Evolutionary conservation across 1,140 invertebrate species (phyloP).

Genomic region (Drosophila navojoa): DNA sequence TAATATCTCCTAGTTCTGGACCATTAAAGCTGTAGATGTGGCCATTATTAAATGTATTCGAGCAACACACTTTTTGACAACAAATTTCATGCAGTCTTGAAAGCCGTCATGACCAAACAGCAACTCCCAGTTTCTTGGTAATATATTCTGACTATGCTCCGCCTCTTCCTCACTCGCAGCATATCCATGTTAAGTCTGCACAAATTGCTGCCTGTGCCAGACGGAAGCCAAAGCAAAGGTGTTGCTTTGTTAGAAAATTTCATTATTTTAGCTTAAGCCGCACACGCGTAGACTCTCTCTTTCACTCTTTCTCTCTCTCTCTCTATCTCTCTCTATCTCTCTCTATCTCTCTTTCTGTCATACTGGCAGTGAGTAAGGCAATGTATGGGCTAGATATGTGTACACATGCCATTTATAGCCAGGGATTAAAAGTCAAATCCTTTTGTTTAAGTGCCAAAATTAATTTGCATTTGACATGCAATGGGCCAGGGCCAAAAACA

Average conservation of each 20-base stretch:
- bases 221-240: conserved; percentile 63
- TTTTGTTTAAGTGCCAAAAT: conserved; percentile 82
- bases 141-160: conserved; percentile 20
- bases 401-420: conserved; percentile 79
- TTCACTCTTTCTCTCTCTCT: neutral
- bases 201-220: conserved; percentile 62
- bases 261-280: conserved; percentile 79
- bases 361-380: neutral
- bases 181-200: conserved; percentile 52
- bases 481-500: conserved; percentile 69
- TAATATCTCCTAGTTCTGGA: neutral
- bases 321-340: neutral
- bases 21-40: neutral
- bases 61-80: conserved; percentile 1
- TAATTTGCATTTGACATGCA: conserved; percentile 82
- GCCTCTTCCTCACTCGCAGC: neutral
- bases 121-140: conserved; percentile 20
- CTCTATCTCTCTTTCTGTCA: neutral
- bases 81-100: conserved; percentile 14
- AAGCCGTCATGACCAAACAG: conserved; percentile 18
- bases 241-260: conserved; percentile 81
- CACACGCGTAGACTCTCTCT: conserved; percentile 23
- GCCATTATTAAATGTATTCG: neutral
- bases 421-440: conserved; percentile 82
- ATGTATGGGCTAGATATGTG: conserved; percentile 57